Conservation (phyloP, 2,888 invertebrate genomes). For the Yponomeuta cagnagella region DNA sequence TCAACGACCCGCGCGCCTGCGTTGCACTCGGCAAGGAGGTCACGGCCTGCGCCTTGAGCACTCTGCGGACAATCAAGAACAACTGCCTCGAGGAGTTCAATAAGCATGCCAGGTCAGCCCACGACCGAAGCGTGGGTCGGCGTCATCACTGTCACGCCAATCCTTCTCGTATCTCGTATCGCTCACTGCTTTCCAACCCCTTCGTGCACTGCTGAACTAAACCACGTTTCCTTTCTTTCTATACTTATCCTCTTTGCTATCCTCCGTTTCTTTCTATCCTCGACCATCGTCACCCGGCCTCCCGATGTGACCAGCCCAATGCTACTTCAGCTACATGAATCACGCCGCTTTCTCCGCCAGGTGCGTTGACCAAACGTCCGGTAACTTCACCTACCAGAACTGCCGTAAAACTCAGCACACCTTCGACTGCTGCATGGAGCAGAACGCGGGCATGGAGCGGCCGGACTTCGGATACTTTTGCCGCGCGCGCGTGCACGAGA, state of each 20-base stretch:
- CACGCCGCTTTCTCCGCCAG: constrained; percentile 19
- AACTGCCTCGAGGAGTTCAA: constrained; percentile 88
- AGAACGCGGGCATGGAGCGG: constrained; percentile 83
- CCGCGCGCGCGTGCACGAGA: constrained; percentile 79
- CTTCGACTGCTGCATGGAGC: constrained; percentile 87
- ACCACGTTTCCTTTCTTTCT: no score
- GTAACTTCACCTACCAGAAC: constrained; percentile 74
- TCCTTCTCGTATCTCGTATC: constrained; percentile 22
- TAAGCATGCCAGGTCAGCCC: constrained; percentile 80
- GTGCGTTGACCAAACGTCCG: constrained; percentile 85
- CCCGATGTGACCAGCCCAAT: no score
- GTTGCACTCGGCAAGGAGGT: constrained; percentile 90
- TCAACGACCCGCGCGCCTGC: constrained; percentile 89
- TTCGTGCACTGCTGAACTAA: no score
- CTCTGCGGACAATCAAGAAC: constrained; percentile 88
- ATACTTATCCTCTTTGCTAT: no score
- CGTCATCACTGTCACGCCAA: constrained; percentile 36
- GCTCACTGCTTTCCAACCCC: no score
- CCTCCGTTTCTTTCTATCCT: no score
- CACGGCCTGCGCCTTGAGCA: constrained; percentile 88
- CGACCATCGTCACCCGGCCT: no score
- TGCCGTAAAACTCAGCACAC: constrained; percentile 91
- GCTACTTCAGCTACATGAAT: no score
- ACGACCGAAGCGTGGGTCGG: constrained; percentile 85
- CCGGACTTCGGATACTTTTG: constrained; percentile 90